phyloP scores from a whole-genome alignment of 2,888 invertebrate species.

The Nipponacmea schrenckii region DNA sequence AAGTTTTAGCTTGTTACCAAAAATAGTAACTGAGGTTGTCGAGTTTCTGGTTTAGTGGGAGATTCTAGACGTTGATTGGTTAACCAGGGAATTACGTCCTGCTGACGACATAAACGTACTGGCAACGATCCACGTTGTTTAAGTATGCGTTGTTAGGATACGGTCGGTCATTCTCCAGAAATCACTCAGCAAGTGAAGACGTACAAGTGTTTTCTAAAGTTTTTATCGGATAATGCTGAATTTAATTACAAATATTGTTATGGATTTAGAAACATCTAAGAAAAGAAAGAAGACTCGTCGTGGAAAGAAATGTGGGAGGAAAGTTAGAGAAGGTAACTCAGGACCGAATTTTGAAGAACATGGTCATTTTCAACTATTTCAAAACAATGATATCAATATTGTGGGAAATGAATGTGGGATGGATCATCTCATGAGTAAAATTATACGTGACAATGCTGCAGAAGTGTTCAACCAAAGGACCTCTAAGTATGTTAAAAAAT shows the following conservation, averaged over 20 bases:
- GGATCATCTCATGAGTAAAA: neutral
- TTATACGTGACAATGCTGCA: neutral
- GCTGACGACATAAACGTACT: constrained; percentile 6
- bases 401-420: neutral
- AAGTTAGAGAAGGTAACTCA: constrained; percentile 6
- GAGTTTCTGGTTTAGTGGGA: neutral
- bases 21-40: neutral
- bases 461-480: neutral
- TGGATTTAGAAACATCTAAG: constrained; percentile 1
- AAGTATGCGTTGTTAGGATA: neutral
- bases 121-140: neutral
- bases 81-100: neutral
- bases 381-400: neutral
- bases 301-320: constrained; percentile 21
- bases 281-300: constrained; percentile 25
- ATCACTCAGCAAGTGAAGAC: neutral
- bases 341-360: neutral
- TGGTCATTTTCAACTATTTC: neutral
- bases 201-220: too few species aligned
- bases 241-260: neutral
- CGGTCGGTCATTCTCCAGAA: neutral
- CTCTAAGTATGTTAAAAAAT: neutral
- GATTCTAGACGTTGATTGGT: neutral
- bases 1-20: neutral
- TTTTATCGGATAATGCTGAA: too few species aligned